phyloP scores from a whole-genome alignment of 2,797 vertebrate genomes.

The Etheostoma perlongum region DNA sequence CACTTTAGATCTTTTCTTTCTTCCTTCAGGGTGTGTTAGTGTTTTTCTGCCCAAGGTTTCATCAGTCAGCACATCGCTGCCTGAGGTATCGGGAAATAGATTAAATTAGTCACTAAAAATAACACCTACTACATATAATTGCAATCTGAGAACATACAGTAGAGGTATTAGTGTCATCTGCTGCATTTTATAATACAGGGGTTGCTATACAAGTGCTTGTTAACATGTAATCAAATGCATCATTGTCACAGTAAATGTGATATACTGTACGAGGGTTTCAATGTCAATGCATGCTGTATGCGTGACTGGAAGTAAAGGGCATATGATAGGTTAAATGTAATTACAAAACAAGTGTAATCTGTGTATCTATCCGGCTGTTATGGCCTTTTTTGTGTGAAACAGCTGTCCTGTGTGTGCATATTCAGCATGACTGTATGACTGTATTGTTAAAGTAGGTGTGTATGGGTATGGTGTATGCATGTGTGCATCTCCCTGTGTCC shows the following conservation, averaged over 20 bases:
- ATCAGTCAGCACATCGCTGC: conserved; percentile 39
- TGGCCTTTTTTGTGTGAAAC: conserved; percentile 3
- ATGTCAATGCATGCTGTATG: conserved; percentile 19
- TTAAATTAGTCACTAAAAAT: conserved; percentile 49
- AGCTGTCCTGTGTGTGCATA: neutral
- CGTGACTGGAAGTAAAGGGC: conserved; percentile 1
- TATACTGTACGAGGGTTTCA: neutral
- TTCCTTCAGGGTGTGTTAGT: conserved; percentile 32
- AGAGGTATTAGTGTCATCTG: conserved; percentile 17
- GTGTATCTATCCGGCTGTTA: conserved; percentile 22
- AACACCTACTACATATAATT: conserved; percentile 28
- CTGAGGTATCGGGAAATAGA: conserved; percentile 47
- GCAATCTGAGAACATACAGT: conserved; percentile 1
- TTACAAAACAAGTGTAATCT: conserved; percentile 27
- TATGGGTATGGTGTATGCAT: neutral
- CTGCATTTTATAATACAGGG: conserved; percentile 19
- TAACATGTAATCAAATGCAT: conserved; percentile 40
- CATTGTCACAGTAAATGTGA: conserved; percentile 4
- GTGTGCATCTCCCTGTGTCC: conserved; percentile 3
- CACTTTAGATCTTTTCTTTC: conserved; percentile 13
- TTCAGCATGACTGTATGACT: neutral
- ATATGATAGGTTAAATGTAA: conserved; percentile 22
- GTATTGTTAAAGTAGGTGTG: neutral
- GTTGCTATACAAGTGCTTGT: conserved; percentile 19
- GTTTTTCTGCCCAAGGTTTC: conserved; percentile 18